Base-by-base conservation (phyloP, 2,797 vertebrate species). In the Sarcoramphus papa region DNA sequence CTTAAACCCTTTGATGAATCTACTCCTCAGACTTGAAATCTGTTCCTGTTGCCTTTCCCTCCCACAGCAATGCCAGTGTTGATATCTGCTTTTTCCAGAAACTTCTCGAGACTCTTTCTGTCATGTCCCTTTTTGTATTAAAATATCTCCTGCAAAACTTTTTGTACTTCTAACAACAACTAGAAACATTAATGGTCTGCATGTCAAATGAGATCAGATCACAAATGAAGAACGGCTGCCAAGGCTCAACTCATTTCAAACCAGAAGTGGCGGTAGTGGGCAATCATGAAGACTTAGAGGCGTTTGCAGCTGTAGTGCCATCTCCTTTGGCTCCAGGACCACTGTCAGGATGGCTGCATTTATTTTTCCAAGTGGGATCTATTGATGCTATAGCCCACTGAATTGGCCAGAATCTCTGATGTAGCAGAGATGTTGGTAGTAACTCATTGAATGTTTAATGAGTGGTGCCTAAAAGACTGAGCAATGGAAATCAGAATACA, bases 401-500 rank as follows among this genome's bases (percentile, higher is more conserved):
- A 78, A 82, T 5, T 14, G 54, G 8, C 14, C 72, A 84, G 48
- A 53, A 37, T 41, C 31, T 88, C 24, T 40, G 33, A 63, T 37
- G 15, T 35, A 40, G 47, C 16, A 80, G n/a, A 59, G 33, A 24
- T 53, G 23, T 43, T 84, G 40, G 9, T 35, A n/a, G 37, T n/a
- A 88, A 43, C 13, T 43, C 40, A 63, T 1, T 21, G 43, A 73
- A 74, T 10, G 21, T 40, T 88, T 37, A 47, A 11, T 31, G 21
- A 6, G 1, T 47, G 8, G 6, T 76, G 35, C 19, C 31, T 73
- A 40, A 69, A 91, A 6, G 6, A 51, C 40, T 25, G 47, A 68
- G 22, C 0, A 2, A 62, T 0, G 8, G 13, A 51, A 85, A 64
- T 21, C 20, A 35, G 15, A 63, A 69, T 7, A 43, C 5, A 76